These are phyloP conservation scores for Oscarella lobularis DNA, from an alignment of 37 sponge, comb jelly and placozoan species.

Conservation along the genomic window DNA sequence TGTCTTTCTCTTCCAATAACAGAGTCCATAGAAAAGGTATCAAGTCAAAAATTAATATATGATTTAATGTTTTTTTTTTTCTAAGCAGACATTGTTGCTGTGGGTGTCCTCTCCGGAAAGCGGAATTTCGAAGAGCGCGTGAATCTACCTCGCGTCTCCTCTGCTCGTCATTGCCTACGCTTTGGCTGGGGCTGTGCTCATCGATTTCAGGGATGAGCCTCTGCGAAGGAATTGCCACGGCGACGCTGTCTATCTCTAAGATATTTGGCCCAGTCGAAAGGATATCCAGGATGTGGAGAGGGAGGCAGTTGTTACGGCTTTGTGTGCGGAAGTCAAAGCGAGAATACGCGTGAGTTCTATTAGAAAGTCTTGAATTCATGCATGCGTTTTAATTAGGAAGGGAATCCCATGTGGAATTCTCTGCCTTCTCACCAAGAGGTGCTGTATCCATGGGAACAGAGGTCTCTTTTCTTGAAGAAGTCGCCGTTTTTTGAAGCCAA, in stretches of 20 bases:
- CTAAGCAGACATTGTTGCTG: constrained; percentile 74
- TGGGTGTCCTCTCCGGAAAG: constrained; percentile 83
- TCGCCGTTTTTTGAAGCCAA: constrained; percentile 92
- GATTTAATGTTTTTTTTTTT: too few relatives aligned
- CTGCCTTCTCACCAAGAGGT: constrained; percentile 48
- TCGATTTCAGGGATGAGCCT: constrained; percentile 85
- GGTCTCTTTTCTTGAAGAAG: constrained; percentile 75
- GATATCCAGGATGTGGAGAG: constrained; percentile 71
- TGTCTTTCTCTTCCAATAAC: too few relatives aligned
- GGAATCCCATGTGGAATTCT: constrained; percentile 64
- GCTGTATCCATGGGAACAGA: constrained; percentile 78
- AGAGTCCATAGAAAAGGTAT: too few relatives aligned
- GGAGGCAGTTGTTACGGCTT: constrained; percentile 65
- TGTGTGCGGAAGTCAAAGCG: constrained; percentile 77
- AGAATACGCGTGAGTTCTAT: constrained; percentile 51
- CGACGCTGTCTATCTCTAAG: constrained; percentile 57
- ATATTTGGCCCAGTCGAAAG: constrained; percentile 80
- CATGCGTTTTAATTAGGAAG: constrained; percentile 11
- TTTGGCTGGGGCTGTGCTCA: constrained; percentile 70
- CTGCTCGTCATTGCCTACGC: constrained; percentile 89
- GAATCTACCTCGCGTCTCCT: constrained; percentile 89
- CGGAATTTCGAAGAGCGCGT: constrained; percentile 91
- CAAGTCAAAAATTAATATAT: too few relatives aligned
- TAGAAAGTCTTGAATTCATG: too few relatives aligned
- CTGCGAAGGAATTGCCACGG: constrained; percentile 47